phyloP scores from a whole-genome alignment of 2,888 invertebrate species.

The Hybos culiciformis region DNA sequence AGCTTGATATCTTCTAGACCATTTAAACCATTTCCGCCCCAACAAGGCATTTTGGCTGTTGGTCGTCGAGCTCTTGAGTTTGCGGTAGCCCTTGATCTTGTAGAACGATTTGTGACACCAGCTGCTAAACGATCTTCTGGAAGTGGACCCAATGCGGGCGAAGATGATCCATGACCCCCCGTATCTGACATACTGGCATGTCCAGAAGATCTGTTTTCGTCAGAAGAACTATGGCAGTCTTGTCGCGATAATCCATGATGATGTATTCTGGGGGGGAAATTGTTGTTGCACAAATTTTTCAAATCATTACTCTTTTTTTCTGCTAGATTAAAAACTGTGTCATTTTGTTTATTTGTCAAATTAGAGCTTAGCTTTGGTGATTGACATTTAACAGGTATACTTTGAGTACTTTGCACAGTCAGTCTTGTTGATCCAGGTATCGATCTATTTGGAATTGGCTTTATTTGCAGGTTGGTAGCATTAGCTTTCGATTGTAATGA shows the following conservation, averaged over 20 bases:
- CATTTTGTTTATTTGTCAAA: conserved; percentile 18
- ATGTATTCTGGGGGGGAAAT: conserved; percentile 25
- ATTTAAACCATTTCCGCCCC: too few relatives aligned
- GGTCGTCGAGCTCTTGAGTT: conserved; percentile 51
- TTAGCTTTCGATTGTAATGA: conserved; percentile 5
- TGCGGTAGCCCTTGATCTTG: conserved; percentile 45
- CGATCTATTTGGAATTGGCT: conserved; percentile 28
- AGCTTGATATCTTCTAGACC: conserved; percentile 78
- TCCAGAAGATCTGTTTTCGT: conserved; percentile 82
- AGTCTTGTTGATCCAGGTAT: conserved; percentile 42
- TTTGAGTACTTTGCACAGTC: conserved; percentile 46
- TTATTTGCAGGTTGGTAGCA: conserved; percentile 12
- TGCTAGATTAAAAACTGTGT: conserved; percentile 5
- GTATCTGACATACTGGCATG: conserved; percentile 92
- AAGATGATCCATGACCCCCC: conserved; percentile 52
- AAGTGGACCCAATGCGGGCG: conserved; percentile 39
- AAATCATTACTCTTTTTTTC: conserved; percentile 9
- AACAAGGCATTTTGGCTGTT: conserved; percentile 60
- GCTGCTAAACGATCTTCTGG: conserved; percentile 48
- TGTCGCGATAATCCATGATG: conserved; percentile 41
- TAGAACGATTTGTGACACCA: conserved; percentile 51
- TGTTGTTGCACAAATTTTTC: conserved; percentile 5
- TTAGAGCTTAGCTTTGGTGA: conserved; percentile 44
- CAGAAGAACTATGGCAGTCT: conserved; percentile 71
- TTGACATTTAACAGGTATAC: conserved; percentile 47